These are phyloP conservation scores for Plebejus melissa DNA, from an alignment of 2,888 invertebrate genomes.

Conservation along the genomic window DNA sequence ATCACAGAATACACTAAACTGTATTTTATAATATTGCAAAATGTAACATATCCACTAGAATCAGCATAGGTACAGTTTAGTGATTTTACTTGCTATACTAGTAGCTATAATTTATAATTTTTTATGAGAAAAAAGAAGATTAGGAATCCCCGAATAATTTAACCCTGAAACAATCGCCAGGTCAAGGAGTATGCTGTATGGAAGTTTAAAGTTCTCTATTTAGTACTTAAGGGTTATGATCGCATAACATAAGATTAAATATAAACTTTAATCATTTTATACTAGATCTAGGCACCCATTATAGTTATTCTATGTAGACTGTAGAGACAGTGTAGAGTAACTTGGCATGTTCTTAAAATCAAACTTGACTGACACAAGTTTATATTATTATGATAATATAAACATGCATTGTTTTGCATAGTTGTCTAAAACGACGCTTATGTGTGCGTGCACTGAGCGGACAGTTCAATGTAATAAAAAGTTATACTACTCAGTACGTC, in stretches of 20 bases:
- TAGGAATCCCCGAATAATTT: neutral
- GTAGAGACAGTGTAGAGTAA: neutral
- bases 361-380: too few species aligned
- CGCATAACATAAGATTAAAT: constrained; percentile 13
- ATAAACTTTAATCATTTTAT: constrained; percentile 1
- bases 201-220: neutral
- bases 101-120: too few species aligned
- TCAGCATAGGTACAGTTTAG: neutral
- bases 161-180: neutral
- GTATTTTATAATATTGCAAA: constrained; percentile 14
- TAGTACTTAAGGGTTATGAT: neutral
- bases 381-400: too few species aligned
- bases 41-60: neutral
- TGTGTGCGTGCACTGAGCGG: too few species aligned
- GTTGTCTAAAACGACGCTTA: too few species aligned
- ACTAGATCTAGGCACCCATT: neutral
- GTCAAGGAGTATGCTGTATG: neutral
- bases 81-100: neutral
- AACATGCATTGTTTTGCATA: too few species aligned
- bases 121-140: too few species aligned
- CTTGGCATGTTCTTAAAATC: neutral
- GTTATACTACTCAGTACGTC: neutral
- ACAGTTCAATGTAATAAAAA: too few species aligned
- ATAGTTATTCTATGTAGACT: neutral
- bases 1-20: constrained; percentile 52